Percentiles rank a stretch among this genome's conserved stretches.
Conservation (phyloP, 2,113 vertebrate species). For the Porphyrio hochstetteri region DNA sequence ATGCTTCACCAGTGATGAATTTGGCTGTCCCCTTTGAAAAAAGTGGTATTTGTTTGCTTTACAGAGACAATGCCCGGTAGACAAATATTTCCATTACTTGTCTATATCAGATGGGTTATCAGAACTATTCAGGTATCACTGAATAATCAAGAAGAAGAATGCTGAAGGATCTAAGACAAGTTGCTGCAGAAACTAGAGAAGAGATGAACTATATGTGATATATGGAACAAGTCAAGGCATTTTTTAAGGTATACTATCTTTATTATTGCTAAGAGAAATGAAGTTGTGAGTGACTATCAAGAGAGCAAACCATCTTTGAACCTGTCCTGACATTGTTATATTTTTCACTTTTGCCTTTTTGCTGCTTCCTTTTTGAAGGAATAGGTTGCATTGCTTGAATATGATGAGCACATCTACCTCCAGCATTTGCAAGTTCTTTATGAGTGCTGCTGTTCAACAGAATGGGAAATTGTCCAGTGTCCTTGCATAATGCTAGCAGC, state of each 20-base stretch:
- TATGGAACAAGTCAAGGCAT: neutral
- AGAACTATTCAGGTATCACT: neutral
- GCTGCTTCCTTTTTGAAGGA: neutral
- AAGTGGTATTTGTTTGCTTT: slow-evolving; percentile 39
- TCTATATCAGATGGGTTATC: slow-evolving; percentile 10
- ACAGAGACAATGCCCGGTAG: neutral
- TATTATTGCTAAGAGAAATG: neutral
- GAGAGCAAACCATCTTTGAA: neutral
- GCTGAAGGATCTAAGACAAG: neutral
- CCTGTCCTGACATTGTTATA: neutral
- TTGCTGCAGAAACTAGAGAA: neutral
- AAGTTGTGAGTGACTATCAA: neutral
- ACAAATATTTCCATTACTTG: slow-evolving; percentile 31
- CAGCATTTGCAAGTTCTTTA: neutral
- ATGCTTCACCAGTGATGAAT: slow-evolving; percentile 8
- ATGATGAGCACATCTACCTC: neutral
- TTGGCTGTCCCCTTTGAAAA: neutral
- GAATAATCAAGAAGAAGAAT: slow-evolving; percentile 35
- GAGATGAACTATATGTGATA: neutral
- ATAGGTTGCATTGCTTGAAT: neutral
- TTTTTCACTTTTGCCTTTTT: neutral
- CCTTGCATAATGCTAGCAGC: neutral
- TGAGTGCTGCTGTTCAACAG: neutral
- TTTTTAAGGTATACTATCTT: neutral
- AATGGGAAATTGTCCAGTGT: neutral